phyloP scores from a whole-genome alignment of 2,113 vertebrate species.

The Tinamus guttatus region DNA sequence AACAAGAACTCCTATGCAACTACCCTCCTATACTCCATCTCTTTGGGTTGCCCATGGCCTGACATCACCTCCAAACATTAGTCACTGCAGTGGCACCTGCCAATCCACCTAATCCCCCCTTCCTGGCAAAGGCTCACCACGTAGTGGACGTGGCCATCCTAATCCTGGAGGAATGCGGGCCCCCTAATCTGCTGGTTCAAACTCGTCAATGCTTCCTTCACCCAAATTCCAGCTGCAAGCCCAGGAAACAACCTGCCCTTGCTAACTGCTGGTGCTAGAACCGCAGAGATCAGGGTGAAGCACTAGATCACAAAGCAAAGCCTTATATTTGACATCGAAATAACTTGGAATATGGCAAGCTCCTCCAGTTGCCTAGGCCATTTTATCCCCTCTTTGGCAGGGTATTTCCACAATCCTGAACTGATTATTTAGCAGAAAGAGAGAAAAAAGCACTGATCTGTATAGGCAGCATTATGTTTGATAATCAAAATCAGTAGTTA shows the following conservation, averaged over 20 bases:
- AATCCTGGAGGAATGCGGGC: slow-evolving; percentile 66
- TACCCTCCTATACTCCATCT: background rate
- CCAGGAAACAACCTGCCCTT: background rate
- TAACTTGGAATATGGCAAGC: background rate
- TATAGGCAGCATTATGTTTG: background rate
- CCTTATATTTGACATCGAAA: background rate
- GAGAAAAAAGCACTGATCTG: background rate
- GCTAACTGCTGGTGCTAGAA: background rate
- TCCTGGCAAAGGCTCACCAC: background rate
- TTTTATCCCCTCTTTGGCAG: background rate
- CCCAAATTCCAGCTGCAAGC: slow-evolving; percentile 9
- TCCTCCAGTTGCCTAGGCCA: background rate
- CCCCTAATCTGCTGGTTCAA: slow-evolving; percentile 65
- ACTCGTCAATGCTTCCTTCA: slow-evolving; percentile 24
- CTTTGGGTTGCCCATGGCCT: background rate
- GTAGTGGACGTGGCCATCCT: slow-evolving; percentile 14
- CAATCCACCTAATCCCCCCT: slow-evolving; percentile 50
- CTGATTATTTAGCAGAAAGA: background rate
- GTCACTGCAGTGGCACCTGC: slow-evolving; percentile 16
- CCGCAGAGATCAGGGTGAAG: background rate
- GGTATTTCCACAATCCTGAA: background rate
- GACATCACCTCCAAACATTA: slow-evolving; percentile 16
- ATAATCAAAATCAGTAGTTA: background rate
- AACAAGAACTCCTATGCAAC: background rate
- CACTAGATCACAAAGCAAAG: background rate